Evolutionary conservation across 2,797 vertebrate genomes (phyloP).

Genomic region (Cuculus canorus): DNA sequence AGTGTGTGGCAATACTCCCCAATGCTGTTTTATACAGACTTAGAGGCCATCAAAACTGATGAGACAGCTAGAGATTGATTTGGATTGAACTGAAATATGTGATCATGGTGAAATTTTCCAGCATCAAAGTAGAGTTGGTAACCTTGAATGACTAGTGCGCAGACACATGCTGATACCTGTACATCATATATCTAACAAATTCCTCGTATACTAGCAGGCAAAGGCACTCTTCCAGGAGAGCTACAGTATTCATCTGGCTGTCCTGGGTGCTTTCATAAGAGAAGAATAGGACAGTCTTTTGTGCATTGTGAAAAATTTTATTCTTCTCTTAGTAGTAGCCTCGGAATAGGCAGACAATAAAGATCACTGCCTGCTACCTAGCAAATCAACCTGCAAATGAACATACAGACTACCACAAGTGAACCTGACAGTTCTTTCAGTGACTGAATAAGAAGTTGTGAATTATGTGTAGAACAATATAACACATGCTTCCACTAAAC

Average conservation of each 20-base stretch:
- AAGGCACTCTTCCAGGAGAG: neutral
- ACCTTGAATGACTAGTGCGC: neutral
- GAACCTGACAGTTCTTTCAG: neutral
- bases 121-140: neutral
- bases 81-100: neutral
- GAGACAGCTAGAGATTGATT: neutral
- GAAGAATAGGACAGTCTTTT: neutral
- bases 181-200: neutral
- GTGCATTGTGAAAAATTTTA: neutral
- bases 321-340: neutral
- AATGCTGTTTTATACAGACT: neutral
- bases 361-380: neutral
- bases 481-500: neutral
- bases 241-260: neutral
- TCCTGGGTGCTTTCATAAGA: neutral
- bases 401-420: neutral
- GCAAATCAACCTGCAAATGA: neutral
- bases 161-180: rapidly evolving
- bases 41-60: neutral
- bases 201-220: neutral
- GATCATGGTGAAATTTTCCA: neutral
- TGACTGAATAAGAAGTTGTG: neutral
- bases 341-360: neutral
- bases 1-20: neutral
- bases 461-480: neutral